A percentile compares a stretch with the other conserved stretches of the same genome.
These are phyloP conservation scores for Heliconius eleuchia DNA, from an alignment of 1,140 invertebrate genomes.

Conservation along the genomic window DNA sequence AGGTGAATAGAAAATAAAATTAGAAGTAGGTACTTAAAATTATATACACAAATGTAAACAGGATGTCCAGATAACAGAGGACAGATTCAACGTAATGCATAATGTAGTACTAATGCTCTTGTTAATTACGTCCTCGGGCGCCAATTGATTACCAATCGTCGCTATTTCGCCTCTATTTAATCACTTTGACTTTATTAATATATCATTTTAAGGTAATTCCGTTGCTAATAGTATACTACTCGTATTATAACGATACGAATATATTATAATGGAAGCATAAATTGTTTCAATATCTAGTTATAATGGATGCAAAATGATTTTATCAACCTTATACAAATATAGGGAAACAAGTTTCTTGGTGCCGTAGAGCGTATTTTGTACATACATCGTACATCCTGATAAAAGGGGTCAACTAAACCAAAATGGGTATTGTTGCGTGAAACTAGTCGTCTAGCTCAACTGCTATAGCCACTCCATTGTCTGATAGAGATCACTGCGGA, in stretches of 20 bases:
- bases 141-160: conserved; percentile 68
- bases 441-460: conserved; percentile 36
- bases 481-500: conserved; percentile 37
- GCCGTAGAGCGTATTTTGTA: conserved; percentile 13
- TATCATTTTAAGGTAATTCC: conserved; percentile 10
- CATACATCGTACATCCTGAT: conserved; percentile 28
- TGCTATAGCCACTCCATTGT: conserved; percentile 37
- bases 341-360: conserved; percentile 9
- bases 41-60: conserved; percentile 52
- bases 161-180: conserved; percentile 58
- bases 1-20: conserved; percentile 48
- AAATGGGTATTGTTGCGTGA: conserved; percentile 37
- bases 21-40: conserved; percentile 44
- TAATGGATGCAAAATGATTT: conserved; percentile 2
- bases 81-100: conserved; percentile 65
- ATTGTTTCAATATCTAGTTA: background rate
- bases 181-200: conserved; percentile 36
- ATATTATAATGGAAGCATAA: background rate
- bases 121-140: conserved; percentile 67
- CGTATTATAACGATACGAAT: background rate
- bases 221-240: background rate
- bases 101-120: conserved; percentile 66
- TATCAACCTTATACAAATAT: conserved; percentile 13
- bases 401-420: conserved; percentile 33
- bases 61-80: conserved; percentile 52